Evolutionary conservation across 1,140 invertebrate genomes (phyloP).

Genomic region (Theocolax elegans): DNA sequence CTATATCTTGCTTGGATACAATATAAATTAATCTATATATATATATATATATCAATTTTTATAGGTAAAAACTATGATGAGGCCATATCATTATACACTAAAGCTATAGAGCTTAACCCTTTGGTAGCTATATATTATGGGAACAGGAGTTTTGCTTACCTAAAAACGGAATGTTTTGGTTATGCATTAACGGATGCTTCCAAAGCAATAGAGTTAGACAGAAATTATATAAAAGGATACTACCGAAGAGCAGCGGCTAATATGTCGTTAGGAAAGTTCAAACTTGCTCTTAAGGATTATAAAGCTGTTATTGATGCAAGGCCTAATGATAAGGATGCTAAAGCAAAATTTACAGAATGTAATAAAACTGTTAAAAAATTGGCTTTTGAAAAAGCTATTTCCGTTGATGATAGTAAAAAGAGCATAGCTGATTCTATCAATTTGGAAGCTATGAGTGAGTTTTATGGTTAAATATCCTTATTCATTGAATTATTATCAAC

Average conservation of each 20-base stretch:
- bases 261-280: slow-evolving; percentile 98
- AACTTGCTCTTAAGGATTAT: slow-evolving; percentile 95
- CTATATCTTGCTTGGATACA: too few relatives aligned
- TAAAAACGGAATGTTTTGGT: slow-evolving; percentile 93
- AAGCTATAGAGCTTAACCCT: slow-evolving; percentile 91
- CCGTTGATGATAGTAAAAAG: slow-evolving; percentile 89
- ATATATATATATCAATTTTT: slow-evolving; percentile 52
- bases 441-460: slow-evolving; percentile 90
- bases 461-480: too few relatives aligned
- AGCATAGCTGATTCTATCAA: slow-evolving; percentile 88
- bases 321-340: slow-evolving; percentile 95
- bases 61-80: slow-evolving; percentile 89
- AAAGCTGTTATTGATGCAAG: slow-evolving; percentile 92
- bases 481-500: too few relatives aligned
- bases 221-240: slow-evolving; percentile 91
- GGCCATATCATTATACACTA: slow-evolving; percentile 90
- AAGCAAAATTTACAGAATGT: slow-evolving; percentile 93
- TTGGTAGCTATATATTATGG: slow-evolving; percentile 87
- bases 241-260: slow-evolving; percentile 95
- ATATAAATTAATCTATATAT: background rate
- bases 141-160: slow-evolving; percentile 95
- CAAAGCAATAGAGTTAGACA: slow-evolving; percentile 90
- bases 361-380: slow-evolving; percentile 94
- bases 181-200: slow-evolving; percentile 92
- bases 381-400: slow-evolving; percentile 97